These are phyloP conservation scores for Phyllotreta cruciferae DNA, from an alignment of 2,888 invertebrate species.

Conservation along the genomic window DNA sequence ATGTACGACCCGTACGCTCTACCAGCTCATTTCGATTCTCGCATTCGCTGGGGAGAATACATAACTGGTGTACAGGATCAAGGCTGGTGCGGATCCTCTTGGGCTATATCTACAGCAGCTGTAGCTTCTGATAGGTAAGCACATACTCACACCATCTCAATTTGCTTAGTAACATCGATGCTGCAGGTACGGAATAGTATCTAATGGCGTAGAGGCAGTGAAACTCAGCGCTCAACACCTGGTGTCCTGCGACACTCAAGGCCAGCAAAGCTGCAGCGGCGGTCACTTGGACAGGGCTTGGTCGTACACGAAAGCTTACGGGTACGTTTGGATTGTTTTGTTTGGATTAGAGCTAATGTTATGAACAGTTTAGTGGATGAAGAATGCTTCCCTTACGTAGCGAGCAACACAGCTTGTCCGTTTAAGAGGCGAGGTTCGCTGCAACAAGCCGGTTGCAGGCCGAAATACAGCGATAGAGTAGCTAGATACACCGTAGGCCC, in stretches of 20 bases:
- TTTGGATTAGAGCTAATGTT: background rate
- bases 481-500: slow-evolving; percentile 77
- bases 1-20: slow-evolving; percentile 68
- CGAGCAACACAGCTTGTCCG: slow-evolving; percentile 68
- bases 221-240: slow-evolving; percentile 84
- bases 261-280: slow-evolving; percentile 83
- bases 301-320: slow-evolving; percentile 82
- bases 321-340: slow-evolving; percentile 61
- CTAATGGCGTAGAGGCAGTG: slow-evolving; percentile 77
- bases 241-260: slow-evolving; percentile 81
- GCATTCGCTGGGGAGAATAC: slow-evolving; percentile 75
- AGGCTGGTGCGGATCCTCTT: slow-evolving; percentile 86
- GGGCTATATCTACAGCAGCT: slow-evolving; percentile 88
- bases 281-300: slow-evolving; percentile 92
- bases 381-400: slow-evolving; percentile 83
- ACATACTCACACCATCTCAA: background rate
- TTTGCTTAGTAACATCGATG: background rate
- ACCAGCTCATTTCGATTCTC: slow-evolving; percentile 78
- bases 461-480: slow-evolving; percentile 63
- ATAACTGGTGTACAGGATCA: slow-evolving; percentile 77
- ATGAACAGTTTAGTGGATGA: slow-evolving; percentile 78
- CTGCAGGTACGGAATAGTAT: slow-evolving; percentile 80
- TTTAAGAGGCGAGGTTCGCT: slow-evolving; percentile 63
- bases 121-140: slow-evolving; percentile 78
- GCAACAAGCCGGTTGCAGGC: slow-evolving; percentile 65